Base-by-base conservation (phyloP, 30 jellyfish, hydroid and myxozoan species). In the Pelagia noctiluca region DNA sequence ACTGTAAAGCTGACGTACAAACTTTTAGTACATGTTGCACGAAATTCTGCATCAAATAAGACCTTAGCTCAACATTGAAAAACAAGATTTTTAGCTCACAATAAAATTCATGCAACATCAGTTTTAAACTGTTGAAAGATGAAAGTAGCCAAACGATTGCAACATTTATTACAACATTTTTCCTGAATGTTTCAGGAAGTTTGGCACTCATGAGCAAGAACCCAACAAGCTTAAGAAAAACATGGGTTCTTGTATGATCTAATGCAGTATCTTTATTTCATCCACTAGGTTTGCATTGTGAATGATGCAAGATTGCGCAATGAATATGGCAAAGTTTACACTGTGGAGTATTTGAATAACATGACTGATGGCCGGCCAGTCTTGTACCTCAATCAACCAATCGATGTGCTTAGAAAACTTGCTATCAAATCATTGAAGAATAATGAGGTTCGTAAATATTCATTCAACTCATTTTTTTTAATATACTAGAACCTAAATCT, bases 321-420 rank as follows among this genome's bases (percentile, higher is more conserved):
- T 63, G 75, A 3, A 12, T 85, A 73, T 75, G 82, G 82, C n/a
- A 85, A 85, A 35, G 50, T 74, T 13, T 85, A 73, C 76, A 73
- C 88, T 48, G 95, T 85, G 34, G 84, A 73, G n/a, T 74, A 85
- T 53, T 71, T 85, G 13, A 70, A 75, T 62, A 85, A 85, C 75
- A 85, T 85, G 95, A 81, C 77, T 19, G 50, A 49, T 52, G 89
- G 85, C 16, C 24, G 37, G 72, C 89, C 80, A 7, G 89, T 63
- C 1, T 50, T 85, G 19, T 85, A 85, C 67, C 36, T 85, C 36
- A 85, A 85, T 37, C 95, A 85, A 42, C 95, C 95, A 62, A 74
- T 85, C 0, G 84, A 75, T 19, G 81, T 75, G 18, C 78, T 85
- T 26, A 74, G 50, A 35, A 22, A 47, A 10, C 21, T 34, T 38